Percentiles rank a stretch among this genome's conserved stretches.
Conservation (phyloP, 2,797 vertebrate genomes). For the Lemur catta region DNA sequence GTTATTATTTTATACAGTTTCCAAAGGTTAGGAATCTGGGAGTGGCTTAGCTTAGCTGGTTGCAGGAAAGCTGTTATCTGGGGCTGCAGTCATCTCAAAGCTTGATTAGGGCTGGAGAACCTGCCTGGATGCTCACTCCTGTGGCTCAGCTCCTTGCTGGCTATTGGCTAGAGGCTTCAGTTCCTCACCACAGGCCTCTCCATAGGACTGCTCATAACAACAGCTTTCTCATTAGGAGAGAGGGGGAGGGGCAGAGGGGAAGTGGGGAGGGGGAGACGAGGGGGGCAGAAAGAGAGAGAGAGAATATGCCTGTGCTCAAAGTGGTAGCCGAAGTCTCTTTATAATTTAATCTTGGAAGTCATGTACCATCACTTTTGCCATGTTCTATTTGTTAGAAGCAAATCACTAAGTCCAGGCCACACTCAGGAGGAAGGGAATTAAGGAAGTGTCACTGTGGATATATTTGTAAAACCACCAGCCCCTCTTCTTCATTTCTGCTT, state of each 20-base stretch:
- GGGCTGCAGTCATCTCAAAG: background rate
- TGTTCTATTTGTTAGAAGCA: background rate
- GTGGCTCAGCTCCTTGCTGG: background rate
- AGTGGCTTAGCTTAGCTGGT: background rate
- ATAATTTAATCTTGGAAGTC: background rate
- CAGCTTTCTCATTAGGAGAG: background rate
- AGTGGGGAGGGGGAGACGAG: background rate
- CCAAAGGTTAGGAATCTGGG: background rate
- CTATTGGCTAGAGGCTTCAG: background rate
- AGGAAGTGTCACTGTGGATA: background rate
- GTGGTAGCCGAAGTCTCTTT: background rate
- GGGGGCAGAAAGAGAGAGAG: background rate
- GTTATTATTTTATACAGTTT: background rate
- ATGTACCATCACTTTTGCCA: background rate
- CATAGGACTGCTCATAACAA: background rate
- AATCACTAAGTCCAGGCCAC: background rate
- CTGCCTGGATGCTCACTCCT: background rate
- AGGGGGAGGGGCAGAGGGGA: background rate
- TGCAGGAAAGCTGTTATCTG: background rate
- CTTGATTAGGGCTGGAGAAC: background rate
- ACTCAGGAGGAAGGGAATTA: background rate
- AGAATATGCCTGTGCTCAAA: background rate
- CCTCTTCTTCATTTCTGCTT: background rate
- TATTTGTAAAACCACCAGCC: background rate
- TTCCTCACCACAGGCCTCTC: background rate